Base-by-base conservation (phyloP, 2,113 vertebrate genomes). In the Papio anubis region DNA sequence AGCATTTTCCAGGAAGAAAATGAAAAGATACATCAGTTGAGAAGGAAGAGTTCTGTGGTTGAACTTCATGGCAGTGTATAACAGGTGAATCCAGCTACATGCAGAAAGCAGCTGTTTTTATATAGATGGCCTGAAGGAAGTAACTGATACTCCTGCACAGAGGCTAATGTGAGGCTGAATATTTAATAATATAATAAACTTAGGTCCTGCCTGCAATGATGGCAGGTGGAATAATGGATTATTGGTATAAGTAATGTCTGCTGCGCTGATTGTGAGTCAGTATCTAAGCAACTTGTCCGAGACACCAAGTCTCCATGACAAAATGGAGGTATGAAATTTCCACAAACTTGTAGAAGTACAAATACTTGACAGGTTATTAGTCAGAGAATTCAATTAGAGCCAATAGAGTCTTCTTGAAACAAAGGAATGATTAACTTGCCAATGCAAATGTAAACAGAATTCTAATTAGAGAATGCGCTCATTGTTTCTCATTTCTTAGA, bases 401-500 rank as follows among this genome's bases (percentile, higher is more conserved):
- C 52, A 93, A 25, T 72, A 8, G 85, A 86, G 25, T 10, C 78
- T 94, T 90, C 43, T 61, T 90, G 40, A 93, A 96, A 94, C 59
- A 94, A 73, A 85, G 57, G 76, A 78, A 88, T 93, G 8, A 82
- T 92, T 66, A 66, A 93, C 90, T 61, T 78, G 30, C 52, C 90
- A 80, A 35, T 43, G 13, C 8, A 76, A 81, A 83, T 72, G 14
- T 52, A 84, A 92, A 90, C 17, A 59, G 48, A 84, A 92, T 32
- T 88, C 50, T 88, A 90, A 66, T 80, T 85, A 94, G 84, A 93
- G 64, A 90, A 86, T 55, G 25, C 8, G 20, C n/a, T 93, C 43
- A 59, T 8, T 78, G 73, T 72, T 97, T 88, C 82, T 86, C 45
- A 95, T 93, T 96, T 92, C 83, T 88, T 90, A 68, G n/a, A 32